A percentile compares a stretch with the other conserved stretches of the same genome.
Evolutionary conservation across 2,797 vertebrate species (phyloP).

Genomic region (Phoeniculus purpureus): DNA sequence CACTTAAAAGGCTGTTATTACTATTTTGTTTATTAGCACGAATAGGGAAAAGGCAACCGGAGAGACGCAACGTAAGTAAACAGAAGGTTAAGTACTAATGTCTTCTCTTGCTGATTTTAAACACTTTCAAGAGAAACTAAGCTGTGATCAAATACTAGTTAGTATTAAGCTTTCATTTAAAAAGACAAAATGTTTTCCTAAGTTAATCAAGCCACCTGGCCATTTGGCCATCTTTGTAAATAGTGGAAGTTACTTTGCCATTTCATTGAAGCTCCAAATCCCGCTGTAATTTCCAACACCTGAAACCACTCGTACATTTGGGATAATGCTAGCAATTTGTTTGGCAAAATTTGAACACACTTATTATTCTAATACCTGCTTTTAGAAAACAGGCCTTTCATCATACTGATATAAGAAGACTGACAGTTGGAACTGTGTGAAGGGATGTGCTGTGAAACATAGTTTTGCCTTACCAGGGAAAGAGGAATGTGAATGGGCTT

Average conservation of each 20-base stretch:
- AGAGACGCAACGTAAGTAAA: background rate
- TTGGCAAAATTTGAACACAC: background rate
- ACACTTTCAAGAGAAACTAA: background rate
- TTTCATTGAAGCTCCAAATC: background rate
- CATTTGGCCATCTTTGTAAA: background rate
- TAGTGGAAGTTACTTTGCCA: background rate
- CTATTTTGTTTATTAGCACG: slow-evolving; percentile 21
- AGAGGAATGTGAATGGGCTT: too few species aligned
- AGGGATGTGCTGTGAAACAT: too few species aligned
- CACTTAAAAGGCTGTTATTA: slow-evolving; percentile 39
- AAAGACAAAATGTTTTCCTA: background rate
- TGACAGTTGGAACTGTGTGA: too few species aligned
- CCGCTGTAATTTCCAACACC: background rate
- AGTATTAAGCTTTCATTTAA: background rate
- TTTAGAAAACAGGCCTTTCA: slow-evolving; percentile 5
- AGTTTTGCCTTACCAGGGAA: too few species aligned
- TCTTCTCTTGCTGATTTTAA: background rate
- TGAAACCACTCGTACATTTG: background rate
- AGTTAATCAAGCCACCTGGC: background rate
- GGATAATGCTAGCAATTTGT: background rate
- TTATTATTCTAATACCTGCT: background rate
- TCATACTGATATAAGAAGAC: too few species aligned
- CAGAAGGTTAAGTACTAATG: background rate
- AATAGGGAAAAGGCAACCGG: slow-evolving; percentile 16
- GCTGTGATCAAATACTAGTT: background rate